Evolutionary conservation across 2,888 invertebrate genomes (phyloP), one percentile per base, ranked within the genome.

Genomic region (Gisinianus flammeolus): DNA sequence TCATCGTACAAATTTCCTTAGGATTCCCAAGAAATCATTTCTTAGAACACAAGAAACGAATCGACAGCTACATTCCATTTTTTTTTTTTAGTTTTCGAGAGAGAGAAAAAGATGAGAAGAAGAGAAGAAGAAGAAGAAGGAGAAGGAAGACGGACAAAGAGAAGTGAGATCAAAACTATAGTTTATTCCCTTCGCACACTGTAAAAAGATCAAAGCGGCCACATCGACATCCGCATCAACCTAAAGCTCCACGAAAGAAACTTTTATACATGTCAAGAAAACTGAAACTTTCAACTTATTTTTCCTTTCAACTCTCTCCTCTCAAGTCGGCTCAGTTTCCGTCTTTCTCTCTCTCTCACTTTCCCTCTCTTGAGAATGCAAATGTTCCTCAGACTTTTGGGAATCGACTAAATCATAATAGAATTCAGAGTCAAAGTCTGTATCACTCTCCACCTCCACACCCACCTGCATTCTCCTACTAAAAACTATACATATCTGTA

Each of bases 141-240:
- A 58, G 26, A 66, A 66, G 19, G 30, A 26, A 66, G 66, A 4
- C 28, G 31, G 31, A 66, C 10, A 12, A 66, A 31, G 66, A 8
- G 31, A 12, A 66, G 62, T 1, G 22, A 19, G 26, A 1, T 44
- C 19, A 19, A 44, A 44, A 44, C 44, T 44, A 19, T 62, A 62
- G 62, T 62, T 62, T 62, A 62, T 62, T 62, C 62, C 62, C 28
- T 24, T 62, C 62, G 62, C 62, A 62, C 62, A 62, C 62, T 26
- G 62, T 62, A 62, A 62, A 62, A 62, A 62, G 62, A 62, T 62
- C 62, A 62, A 62, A 62, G 62, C 62, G 28, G 24, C 62, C 22
- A 26, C 62, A 62, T 62, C 26, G 62, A 26, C 62, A 62, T 62
- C 26, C 26, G 44, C 26, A 62, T 62, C 62, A 12, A 26, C 4